Evolutionary conservation across 2,797 vertebrate species (phyloP).

Genomic region (Schizothorax lantsangensis): DNA sequence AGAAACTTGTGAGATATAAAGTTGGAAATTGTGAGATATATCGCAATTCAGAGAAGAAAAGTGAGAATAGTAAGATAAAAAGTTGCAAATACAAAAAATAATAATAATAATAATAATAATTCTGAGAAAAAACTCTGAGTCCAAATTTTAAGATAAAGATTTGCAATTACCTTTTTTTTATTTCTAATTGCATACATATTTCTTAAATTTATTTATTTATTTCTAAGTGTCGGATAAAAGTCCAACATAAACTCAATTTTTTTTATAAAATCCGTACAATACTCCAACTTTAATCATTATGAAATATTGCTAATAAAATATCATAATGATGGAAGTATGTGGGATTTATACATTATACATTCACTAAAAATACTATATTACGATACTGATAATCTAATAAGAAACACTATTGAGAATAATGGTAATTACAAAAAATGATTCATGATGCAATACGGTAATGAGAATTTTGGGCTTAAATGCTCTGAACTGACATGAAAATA

Average conservation of each 20-base stretch:
- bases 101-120: neutral
- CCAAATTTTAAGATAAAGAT: too few relatives aligned
- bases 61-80: neutral
- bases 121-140: neutral
- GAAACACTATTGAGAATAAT: neutral
- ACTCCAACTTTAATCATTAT: neutral
- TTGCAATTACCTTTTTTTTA: too few relatives aligned
- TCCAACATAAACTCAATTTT: neutral
- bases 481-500: neutral
- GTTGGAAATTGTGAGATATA: neutral
- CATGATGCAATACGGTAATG: neutral
- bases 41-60: neutral
- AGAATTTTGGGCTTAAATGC: neutral
- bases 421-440: neutral
- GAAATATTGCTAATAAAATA: neutral
- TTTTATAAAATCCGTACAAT: neutral
- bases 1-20: neutral
- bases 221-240: neutral
- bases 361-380: neutral
- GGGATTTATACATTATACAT: neutral
- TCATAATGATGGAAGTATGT: too few relatives aligned
- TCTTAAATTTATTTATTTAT: neutral
- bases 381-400: neutral
- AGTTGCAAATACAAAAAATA: neutral
- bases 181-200: neutral